Evolutionary conservation across 2,797 vertebrate species (phyloP), one percentile per base, ranked within the genome.

Genomic region (Alcedo quadribrachys): DNA sequence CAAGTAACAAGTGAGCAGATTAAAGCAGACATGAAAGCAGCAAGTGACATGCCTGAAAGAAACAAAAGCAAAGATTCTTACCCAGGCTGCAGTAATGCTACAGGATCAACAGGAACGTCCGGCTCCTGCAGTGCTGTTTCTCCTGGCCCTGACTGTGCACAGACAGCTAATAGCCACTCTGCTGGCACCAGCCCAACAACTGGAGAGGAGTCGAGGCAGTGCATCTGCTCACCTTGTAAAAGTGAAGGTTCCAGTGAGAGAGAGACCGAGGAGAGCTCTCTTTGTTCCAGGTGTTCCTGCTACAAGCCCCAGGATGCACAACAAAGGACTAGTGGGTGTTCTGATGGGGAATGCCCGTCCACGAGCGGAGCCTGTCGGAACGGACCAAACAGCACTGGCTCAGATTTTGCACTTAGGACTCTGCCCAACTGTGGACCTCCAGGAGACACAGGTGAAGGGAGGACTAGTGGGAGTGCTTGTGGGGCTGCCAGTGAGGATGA

Each of bases 1-100:
- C 99, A 99, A 97, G 99, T 99, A 95, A 99, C 98, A 94, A 99
- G 99, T 37, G 99, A 99, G 92, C 99, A 99, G 97, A 99, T 99
- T 92, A 99, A 99, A 96, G 99, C 99, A 13, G 99, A 99, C 96
- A 99, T 99, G 98, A 99, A 99, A 96, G 99, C 99, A 40, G 98
- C 99, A 70, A 98, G 97, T 27, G 99, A 99, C 93, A 97, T 95
- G 94, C 97, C 97, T 9, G 98, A 98, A 82, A 97, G 97, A 94
- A 98, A 85, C 94, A 98, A 97, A 96, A 92, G 66, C 95, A 96
- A 97, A 96, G 97, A 97, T 96, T 83, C 97, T 94, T 93, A 94
- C 86, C 92, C 97, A 43, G 85, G 89, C 70, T 97, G 96, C 94
- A 81, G 95, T 95, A 80, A 45, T 53, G 25, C 95, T 35, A 55